These are phyloP conservation scores for Copidosoma floridanum DNA, from an alignment of 1,140 invertebrate genomes.

Conservation along the genomic window DNA sequence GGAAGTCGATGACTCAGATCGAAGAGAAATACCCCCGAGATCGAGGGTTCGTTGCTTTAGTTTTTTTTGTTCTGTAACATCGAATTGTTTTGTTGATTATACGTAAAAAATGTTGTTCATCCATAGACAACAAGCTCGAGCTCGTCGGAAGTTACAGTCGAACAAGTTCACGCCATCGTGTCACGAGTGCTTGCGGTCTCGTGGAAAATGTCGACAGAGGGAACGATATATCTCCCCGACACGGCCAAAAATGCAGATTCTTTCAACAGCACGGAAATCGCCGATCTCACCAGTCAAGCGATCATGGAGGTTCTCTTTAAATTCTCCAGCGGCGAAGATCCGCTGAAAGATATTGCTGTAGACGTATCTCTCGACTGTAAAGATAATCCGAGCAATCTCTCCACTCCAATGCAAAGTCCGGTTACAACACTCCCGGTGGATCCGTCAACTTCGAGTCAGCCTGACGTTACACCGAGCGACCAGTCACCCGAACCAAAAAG, in stretches of 20 bases:
- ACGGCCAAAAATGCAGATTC: conserved; percentile 57
- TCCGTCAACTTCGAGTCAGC: conserved; percentile 28
- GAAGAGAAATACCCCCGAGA: conserved; percentile 49
- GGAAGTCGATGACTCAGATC: conserved; percentile 64
- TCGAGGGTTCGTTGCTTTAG: conserved; percentile 43
- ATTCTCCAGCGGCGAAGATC: conserved; percentile 63
- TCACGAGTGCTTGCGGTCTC: conserved; percentile 66
- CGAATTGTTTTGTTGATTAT: conserved; percentile 1
- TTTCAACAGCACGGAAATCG: conserved; percentile 53
- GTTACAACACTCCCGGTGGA: conserved; percentile 34
- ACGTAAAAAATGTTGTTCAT: not conserved
- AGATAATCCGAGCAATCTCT: conserved; percentile 51
- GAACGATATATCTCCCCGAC: conserved; percentile 64
- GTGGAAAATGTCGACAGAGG: conserved; percentile 63
- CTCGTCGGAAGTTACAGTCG: conserved; percentile 60
- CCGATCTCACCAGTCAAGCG: conserved; percentile 63
- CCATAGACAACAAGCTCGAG: conserved; percentile 55
- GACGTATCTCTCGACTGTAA: conserved; percentile 52
- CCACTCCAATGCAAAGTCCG: conserved; percentile 43
- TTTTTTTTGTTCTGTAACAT: conserved; percentile 1
- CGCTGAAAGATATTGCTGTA: conserved; percentile 59
- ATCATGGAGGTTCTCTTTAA: conserved; percentile 69
- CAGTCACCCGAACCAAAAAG: conserved; percentile 51
- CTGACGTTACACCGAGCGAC: conserved; percentile 19
- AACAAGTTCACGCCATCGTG: conserved; percentile 63